These are phyloP conservation scores for Rhinella marina DNA, from an alignment of 2,797 vertebrate species.

Conservation along the genomic window DNA sequence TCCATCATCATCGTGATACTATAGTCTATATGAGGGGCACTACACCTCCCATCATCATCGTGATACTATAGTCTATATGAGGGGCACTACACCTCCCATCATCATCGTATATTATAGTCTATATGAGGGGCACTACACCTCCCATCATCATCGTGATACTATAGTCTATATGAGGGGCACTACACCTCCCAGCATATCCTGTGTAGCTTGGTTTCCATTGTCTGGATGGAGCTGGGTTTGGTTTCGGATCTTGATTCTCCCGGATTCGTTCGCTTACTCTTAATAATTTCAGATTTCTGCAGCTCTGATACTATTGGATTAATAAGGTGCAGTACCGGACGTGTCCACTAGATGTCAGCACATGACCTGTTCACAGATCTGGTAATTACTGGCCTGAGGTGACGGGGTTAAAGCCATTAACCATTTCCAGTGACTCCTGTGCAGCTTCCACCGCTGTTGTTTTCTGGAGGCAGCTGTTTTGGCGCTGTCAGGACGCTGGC, in stretches of 20 bases:
- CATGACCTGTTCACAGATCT: neutral
- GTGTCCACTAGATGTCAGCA: slow-evolving; percentile 55
- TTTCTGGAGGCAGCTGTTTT: neutral
- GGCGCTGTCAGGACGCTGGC: neutral
- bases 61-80: no score
- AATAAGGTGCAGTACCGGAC: neutral
- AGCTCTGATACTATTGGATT: neutral
- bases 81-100: no score
- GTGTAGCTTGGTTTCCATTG: neutral
- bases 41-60: no score
- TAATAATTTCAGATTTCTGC: neutral
- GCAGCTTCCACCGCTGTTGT: neutral
- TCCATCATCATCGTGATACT: no score
- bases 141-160: neutral
- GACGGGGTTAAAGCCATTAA: slow-evolving; percentile 11
- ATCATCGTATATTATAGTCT: neutral
- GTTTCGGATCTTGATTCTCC: neutral
- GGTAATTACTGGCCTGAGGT: neutral
- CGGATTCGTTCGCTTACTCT: neutral
- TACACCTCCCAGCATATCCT: neutral
- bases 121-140: neutral
- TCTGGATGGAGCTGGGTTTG: neutral
- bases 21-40: no score
- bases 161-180: neutral
- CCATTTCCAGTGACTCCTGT: neutral